Conservation (phyloP, 2,113 vertebrate genomes). For the Psittacus erithacus region DNA sequence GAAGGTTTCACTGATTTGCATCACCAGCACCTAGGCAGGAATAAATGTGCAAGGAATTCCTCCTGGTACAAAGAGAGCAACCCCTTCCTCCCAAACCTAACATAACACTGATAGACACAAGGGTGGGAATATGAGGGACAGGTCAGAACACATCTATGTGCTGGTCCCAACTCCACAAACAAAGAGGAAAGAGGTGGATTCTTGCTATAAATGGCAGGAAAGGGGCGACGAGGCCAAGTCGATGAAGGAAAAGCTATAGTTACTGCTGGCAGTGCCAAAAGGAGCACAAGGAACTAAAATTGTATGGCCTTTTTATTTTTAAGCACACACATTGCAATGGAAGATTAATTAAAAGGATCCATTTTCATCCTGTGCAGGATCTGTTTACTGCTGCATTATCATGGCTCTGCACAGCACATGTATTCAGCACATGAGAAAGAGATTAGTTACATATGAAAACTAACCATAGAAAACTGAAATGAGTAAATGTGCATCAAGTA, state of each 20-base stretch:
- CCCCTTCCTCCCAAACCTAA: neutral
- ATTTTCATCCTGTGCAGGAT: neutral
- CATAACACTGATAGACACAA: neutral
- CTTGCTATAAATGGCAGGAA: neutral
- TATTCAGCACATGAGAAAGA: neutral
- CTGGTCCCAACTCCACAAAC: neutral
- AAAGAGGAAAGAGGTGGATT: neutral
- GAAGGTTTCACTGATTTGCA: neutral
- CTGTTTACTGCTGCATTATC: neutral
- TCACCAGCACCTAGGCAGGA: neutral
- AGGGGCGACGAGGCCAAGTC: accelerated
- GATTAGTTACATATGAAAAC: neutral
- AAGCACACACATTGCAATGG: neutral
- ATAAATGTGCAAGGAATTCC: neutral
- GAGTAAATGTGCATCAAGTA: neutral
- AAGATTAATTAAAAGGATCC: conserved; percentile 15
- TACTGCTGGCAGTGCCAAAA: neutral
- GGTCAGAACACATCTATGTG: neutral
- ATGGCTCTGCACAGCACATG: neutral
- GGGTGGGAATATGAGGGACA: neutral
- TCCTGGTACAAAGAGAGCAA: neutral
- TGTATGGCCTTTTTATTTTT: neutral
- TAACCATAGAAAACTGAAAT: neutral
- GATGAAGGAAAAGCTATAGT: neutral
- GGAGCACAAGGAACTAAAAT: neutral